Evolutionary conservation across 2,888 invertebrate genomes (phyloP), one percentile per base, ranked within the genome.

Genomic region (Drosophila paranaensis): DNA sequence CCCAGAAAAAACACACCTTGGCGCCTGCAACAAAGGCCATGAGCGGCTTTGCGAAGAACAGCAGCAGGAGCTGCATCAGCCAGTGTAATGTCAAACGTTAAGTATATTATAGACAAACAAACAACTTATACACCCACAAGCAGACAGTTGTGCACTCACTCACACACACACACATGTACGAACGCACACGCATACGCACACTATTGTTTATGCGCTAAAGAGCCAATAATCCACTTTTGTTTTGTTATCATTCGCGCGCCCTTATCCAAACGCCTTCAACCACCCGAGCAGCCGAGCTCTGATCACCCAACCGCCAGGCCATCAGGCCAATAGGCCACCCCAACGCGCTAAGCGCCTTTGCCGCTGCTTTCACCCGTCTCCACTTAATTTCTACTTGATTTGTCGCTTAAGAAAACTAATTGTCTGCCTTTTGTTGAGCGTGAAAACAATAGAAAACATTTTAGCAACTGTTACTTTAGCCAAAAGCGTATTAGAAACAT

Each of bases 321-420:
- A 35, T 1, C 33, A 30, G 51, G 37, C 25, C 60, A 53, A 54
- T 16, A 20, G 39, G 54, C 54, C 64, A 51, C 61, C 25, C 51
- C 58, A 66, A 60, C 48, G 60, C n/a, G 50, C 57, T 81, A 57
- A 71, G 65, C 77, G 75, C 61, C 68, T 77, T 70, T 60, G 57
- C 67, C 53, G 9, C 56, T 74, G 61, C 67, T 51, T 55, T 65
- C 54, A 48, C 62, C 80, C 77, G 74, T 77, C 81, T 80, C 76
- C 86, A 84, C 88, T 90, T 89, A 84, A 88, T 81, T 87, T 88
- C 87, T 82, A 81, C 87, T 87, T 88, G 89, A 90, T 88, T 90
- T 86, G 86, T 81, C 90, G 90, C 89, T 90, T 90, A 90, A 90
- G 89, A 88, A 85, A 90, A 88, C 86, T 90, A 90, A 90, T 90